Conservation (phyloP, 2,113 vertebrate species). For the Pycnonotus jocosus region DNA sequence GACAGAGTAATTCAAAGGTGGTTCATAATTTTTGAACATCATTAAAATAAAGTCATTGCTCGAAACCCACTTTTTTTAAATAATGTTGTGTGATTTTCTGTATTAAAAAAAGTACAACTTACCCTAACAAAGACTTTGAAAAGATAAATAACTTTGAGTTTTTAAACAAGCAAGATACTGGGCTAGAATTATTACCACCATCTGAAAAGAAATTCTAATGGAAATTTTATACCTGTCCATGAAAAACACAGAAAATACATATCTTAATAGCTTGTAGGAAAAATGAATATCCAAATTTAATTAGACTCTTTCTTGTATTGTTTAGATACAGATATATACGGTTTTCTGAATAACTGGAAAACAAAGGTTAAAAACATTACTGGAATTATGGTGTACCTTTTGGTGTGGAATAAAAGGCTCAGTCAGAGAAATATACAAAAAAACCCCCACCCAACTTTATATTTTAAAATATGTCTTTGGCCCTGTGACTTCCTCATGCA, state of each 20-base stretch:
- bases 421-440: neutral
- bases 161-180: neutral
- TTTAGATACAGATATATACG: neutral
- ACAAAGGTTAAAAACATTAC: neutral
- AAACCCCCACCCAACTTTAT: too few species aligned
- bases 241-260: neutral
- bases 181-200: neutral
- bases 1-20: neutral
- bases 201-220: fast-evolving
- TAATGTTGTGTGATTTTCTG: neutral
- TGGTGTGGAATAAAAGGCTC: neutral
- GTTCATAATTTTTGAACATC: neutral
- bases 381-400: neutral
- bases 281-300: neutral
- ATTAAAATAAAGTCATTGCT: neutral
- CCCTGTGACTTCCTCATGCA: neutral
- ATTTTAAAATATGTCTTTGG: neutral
- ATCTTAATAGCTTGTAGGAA: neutral
- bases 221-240: neutral
- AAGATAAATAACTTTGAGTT: neutral
- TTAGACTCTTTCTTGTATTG: neutral
- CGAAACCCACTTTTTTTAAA: neutral
- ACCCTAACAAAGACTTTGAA: neutral
- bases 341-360: neutral
- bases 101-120: neutral